Evolutionary conservation across 2,888 invertebrate species (phyloP).

Genomic region (Ophion ellenae): DNA sequence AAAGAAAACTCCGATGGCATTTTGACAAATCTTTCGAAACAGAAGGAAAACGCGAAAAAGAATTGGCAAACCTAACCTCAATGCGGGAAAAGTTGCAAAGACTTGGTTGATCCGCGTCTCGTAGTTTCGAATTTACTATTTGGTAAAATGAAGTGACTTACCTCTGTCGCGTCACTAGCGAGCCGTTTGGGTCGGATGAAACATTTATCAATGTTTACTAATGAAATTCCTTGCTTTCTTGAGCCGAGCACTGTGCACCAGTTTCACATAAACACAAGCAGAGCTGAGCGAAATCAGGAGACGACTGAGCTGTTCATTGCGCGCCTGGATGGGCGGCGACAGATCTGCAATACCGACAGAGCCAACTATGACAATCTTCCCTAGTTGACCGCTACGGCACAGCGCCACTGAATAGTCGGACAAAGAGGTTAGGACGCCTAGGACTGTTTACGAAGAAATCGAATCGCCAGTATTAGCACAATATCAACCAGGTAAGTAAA

Average conservation of each 20-base stretch:
- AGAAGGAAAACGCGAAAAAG: not conserved
- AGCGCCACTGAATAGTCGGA: no score
- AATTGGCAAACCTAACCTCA: not conserved
- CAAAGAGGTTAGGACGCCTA: not conserved
- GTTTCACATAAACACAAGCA: no score
- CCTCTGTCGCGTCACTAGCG: not conserved
- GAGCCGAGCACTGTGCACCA: not conserved
- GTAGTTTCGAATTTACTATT: not conserved
- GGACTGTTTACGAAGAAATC: not conserved
- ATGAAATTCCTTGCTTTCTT: not conserved
- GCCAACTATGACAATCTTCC: no score
- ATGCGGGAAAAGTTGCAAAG: not conserved
- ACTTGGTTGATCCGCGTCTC: not conserved
- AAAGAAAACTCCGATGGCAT: not conserved
- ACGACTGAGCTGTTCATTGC: no score
- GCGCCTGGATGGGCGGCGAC: no score
- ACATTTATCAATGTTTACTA: not conserved
- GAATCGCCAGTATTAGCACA: not conserved
- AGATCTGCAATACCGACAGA: no score
- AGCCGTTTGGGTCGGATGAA: not conserved
- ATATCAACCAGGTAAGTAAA: not conserved
- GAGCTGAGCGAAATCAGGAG: no score
- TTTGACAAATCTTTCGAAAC: not conserved
- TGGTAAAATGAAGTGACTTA: not conserved
- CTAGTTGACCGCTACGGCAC: no score